Conservation (phyloP, 2,888 invertebrate genomes). For the Athripsodes cinereus region DNA sequence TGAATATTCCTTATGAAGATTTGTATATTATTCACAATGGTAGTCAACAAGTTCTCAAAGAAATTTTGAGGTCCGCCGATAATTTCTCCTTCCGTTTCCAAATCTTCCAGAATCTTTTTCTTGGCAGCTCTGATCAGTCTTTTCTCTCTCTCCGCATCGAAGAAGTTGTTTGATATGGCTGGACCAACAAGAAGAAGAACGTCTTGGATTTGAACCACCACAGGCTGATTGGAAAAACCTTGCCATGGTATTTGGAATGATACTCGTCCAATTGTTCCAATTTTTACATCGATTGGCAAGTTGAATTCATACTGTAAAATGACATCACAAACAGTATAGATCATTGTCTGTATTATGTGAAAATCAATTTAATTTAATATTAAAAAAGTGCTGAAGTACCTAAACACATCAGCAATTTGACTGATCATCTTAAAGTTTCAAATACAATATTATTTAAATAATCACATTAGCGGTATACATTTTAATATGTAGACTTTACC, state of each 20-base stretch:
- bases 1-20: constrained; percentile 73
- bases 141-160: constrained; percentile 68
- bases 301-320: constrained; percentile 69
- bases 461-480: too few relatives aligned
- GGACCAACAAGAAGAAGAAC: constrained; percentile 71
- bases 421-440: too few relatives aligned
- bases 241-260: constrained; percentile 74
- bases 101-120: constrained; percentile 59
- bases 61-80: constrained; percentile 60
- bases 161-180: constrained; percentile 59
- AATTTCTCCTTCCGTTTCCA: constrained; percentile 55
- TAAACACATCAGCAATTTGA: too few relatives aligned
- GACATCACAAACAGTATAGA: neutral
- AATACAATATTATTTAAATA: too few relatives aligned
- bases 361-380: too few relatives aligned
- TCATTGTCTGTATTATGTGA: too few relatives aligned
- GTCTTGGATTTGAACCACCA: constrained; percentile 69
- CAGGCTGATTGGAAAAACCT: constrained; percentile 66
- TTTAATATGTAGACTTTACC: too few relatives aligned
- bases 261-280: constrained; percentile 71
- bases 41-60: constrained; percentile 66
- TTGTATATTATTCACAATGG: constrained; percentile 74
- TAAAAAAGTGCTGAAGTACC: too few relatives aligned
- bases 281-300: constrained; percentile 75
- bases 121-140: constrained; percentile 67